Percentiles rank a stretch among this genome's conserved stretches.
These are phyloP conservation scores for Gnatocerus cornutus DNA, from an alignment of 2,888 invertebrate species.

Conservation along the genomic window DNA sequence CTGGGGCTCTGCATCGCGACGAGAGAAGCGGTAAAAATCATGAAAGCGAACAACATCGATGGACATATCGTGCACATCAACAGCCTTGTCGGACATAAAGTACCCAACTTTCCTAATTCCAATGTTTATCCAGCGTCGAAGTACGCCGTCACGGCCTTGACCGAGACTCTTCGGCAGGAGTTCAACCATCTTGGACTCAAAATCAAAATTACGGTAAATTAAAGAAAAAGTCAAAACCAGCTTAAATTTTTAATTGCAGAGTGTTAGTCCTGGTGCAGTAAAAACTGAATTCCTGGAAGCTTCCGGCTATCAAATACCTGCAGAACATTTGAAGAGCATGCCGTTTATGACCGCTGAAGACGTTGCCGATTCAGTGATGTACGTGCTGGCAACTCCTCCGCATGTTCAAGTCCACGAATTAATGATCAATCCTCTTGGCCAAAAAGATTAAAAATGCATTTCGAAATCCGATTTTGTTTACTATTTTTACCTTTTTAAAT, in stretches of 20 bases:
- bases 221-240: too few species aligned
- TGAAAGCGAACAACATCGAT: slow-evolving; percentile 45
- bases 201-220: slow-evolving; percentile 50
- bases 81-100: slow-evolving; percentile 47
- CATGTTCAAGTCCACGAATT: slow-evolving; percentile 50
- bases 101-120: slow-evolving; percentile 11
- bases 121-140: slow-evolving; percentile 49
- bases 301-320: neutral
- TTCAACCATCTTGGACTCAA: slow-evolving; percentile 35
- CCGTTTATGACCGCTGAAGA: slow-evolving; percentile 40
- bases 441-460: too few species aligned
- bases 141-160: slow-evolving; percentile 46
- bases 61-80: slow-evolving; percentile 52
- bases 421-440: too few species aligned
- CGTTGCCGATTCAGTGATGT: slow-evolving; percentile 46
- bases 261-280: slow-evolving; percentile 38
- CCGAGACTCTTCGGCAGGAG: slow-evolving; percentile 47
- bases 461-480: too few species aligned
- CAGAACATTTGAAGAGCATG: slow-evolving; percentile 18
- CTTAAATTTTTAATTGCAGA: slow-evolving; percentile 47
- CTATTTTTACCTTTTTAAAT: too few species aligned
- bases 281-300: slow-evolving; percentile 17
- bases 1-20: slow-evolving; percentile 46
- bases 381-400: slow-evolving; percentile 47
- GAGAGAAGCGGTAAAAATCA: slow-evolving; percentile 48